Percentiles rank a stretch among this genome's conserved stretches.
phyloP scores from a whole-genome alignment of 2,113 vertebrate genomes.

The Glareola pratincola region DNA sequence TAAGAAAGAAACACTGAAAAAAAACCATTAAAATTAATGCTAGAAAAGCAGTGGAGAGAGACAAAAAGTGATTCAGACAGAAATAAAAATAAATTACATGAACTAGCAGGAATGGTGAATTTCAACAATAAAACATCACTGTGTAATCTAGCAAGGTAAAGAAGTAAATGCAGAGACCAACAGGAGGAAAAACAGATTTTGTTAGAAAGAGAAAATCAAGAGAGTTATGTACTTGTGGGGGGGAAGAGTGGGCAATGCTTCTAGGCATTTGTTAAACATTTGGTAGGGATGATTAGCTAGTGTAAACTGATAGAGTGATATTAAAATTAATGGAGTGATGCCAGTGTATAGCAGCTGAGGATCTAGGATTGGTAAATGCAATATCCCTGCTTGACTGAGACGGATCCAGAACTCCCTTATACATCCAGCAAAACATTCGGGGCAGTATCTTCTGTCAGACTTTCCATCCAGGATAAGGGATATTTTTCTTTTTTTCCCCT shows the following conservation, averaged over 20 bases:
- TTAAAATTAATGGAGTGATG: conserved; percentile 4
- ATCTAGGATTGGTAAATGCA: background rate
- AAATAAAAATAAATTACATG: background rate
- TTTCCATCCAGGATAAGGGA: background rate
- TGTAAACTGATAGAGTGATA: conserved; percentile 8
- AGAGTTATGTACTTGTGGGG: background rate
- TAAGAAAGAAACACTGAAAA: background rate
- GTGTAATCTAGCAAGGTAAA: background rate
- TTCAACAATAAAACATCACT: background rate
- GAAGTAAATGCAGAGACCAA: background rate
- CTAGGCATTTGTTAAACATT: conserved; percentile 32
- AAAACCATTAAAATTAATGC: accelerated
- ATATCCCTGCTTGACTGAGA: background rate
- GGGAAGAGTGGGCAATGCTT: background rate
- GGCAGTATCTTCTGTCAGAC: background rate
- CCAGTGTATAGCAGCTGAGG: background rate
- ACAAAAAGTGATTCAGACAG: background rate
- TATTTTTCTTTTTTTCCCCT: background rate
- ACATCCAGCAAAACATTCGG: background rate
- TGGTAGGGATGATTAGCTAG: conserved; percentile 25
- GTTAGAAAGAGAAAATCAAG: background rate
- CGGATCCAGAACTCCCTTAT: background rate
- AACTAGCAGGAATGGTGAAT: background rate
- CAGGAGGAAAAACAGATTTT: background rate
- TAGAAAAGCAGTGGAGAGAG: background rate